Evolutionary conservation across 2,113 vertebrate species (phyloP).

Genomic region (Castor canadensis): DNA sequence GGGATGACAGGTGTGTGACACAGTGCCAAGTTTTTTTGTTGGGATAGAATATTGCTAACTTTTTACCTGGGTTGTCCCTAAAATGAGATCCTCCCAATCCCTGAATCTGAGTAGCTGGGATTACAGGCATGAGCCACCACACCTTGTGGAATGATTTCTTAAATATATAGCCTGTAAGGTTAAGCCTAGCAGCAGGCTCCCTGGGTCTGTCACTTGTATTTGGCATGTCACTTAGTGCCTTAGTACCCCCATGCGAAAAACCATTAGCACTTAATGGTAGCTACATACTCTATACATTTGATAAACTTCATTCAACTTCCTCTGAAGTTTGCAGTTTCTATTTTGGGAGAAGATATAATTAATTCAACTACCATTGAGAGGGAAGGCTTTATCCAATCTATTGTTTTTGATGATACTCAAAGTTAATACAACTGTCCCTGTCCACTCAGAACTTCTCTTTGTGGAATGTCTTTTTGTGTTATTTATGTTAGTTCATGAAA

Average conservation of each 20-base stretch:
- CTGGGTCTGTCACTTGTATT: neutral
- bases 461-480: neutral
- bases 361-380: neutral
- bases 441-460: neutral
- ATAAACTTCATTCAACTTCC: neutral
- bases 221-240: neutral
- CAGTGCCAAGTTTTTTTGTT: no score
- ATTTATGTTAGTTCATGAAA: neutral
- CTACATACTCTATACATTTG: neutral
- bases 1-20: no score
- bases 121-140: no score
- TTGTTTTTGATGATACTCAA: neutral
- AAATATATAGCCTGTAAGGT: neutral
- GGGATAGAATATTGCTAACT: no score
- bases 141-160: no score
- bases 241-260: neutral
- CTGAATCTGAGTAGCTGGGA: no score
- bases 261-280: neutral
- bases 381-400: neutral
- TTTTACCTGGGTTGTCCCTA: no score
- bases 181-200: neutral
- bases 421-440: neutral
- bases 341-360: neutral
- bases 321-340: neutral
- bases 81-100: no score